Conservation (phyloP, 2,113 vertebrate species). For the Hypomesus transpacificus region DNA sequence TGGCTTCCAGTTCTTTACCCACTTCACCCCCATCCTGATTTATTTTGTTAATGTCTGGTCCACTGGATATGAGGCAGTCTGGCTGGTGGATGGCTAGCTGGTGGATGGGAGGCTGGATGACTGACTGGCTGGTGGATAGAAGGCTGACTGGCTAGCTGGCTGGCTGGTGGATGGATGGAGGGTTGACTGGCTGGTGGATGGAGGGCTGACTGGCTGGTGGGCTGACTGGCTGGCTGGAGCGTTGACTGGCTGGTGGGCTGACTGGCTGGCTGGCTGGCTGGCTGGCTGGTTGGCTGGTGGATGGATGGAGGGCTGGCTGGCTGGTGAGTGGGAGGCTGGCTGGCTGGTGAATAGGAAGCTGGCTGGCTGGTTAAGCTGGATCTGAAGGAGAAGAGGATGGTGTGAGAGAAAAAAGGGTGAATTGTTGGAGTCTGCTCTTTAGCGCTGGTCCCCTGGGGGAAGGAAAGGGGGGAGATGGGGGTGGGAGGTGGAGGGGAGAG, state of each 20-base stretch:
- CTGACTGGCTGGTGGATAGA: no score
- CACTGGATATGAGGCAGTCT: not conserved
- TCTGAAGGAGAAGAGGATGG: conserved; percentile 12
- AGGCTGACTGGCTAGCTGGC: no score
- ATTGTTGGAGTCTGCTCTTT: conserved; percentile 53
- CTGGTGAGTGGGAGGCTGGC: no score
- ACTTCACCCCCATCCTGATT: not conserved
- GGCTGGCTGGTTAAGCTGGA: not conserved
- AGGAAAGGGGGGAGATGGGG: not conserved
- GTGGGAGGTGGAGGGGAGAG: not conserved
- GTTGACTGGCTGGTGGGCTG: no score
- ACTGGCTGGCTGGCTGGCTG: no score
- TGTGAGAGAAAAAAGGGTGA: conserved; percentile 38
- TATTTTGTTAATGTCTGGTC: not conserved
- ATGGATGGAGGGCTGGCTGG: no score
- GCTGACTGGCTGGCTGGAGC: no score
- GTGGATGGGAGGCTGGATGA: no score
- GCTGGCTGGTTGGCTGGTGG: no score
- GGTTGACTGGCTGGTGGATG: not conserved
- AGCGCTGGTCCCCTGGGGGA: conserved; percentile 37
- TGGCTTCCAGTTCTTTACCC: not conserved
- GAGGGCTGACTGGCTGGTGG: not conserved
- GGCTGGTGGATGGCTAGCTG: no score
- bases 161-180: not conserved
- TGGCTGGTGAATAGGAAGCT: no score